Percentiles rank a stretch among this genome's conserved stretches.
Conservation (phyloP, 1,140 invertebrate genomes). For the Ericerus pela region DNA sequence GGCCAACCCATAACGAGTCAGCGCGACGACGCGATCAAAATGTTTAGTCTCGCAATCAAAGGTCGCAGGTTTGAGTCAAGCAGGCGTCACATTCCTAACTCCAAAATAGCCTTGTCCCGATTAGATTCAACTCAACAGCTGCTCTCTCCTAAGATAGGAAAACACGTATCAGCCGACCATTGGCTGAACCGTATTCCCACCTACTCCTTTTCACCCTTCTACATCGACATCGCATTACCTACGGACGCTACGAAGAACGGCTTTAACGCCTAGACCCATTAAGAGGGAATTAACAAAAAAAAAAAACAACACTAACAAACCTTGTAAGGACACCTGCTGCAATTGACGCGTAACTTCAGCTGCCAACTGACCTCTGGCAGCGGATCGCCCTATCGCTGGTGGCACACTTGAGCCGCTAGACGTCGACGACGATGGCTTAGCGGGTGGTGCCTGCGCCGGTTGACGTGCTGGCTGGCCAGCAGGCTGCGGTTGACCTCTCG, state of each 20-base stretch:
- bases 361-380: not conserved
- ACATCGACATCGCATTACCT: too few species aligned
- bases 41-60: too few species aligned
- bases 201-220: too few species aligned
- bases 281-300: not conserved
- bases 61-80: too few species aligned
- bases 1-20: too few species aligned
- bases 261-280: not conserved
- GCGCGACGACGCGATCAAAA: too few species aligned
- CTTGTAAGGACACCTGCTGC: not conserved
- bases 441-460: not conserved
- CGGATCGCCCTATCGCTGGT: not conserved
- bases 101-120: too few species aligned
- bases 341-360: not conserved
- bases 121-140: too few species aligned
- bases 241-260: not conserved
- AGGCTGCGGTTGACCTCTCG: not conserved
- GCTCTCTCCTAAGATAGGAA: too few species aligned
- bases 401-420: not conserved
- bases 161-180: too few species aligned
- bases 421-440: not conserved
- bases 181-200: too few species aligned
- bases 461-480: not conserved
- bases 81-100: too few species aligned
- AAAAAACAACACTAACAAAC: not conserved